Evolutionary conservation across 2,113 vertebrate species (phyloP).

Genomic region (Asarcornis scutulata): DNA sequence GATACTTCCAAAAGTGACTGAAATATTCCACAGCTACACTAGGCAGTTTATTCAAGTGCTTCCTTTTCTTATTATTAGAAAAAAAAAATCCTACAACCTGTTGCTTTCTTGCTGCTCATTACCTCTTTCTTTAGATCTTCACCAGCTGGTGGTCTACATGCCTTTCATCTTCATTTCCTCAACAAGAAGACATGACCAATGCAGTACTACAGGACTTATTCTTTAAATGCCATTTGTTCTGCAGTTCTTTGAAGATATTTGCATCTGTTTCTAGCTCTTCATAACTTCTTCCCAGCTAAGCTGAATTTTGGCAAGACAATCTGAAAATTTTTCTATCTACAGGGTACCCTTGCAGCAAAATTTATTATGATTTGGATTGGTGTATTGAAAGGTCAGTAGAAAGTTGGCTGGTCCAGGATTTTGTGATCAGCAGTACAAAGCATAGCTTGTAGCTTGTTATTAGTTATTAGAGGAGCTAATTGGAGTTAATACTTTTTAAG

Average conservation of each 20-base stretch:
- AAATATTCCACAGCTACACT: neutral
- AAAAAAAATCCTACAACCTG: neutral
- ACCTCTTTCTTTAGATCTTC: neutral
- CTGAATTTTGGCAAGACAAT: neutral
- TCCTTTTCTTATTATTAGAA: neutral
- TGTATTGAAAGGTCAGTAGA: neutral
- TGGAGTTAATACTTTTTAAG: neutral
- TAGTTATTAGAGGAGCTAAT: neutral
- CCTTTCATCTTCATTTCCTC: neutral
- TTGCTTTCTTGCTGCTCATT: neutral
- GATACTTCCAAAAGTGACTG: neutral
- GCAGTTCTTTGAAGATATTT: neutral
- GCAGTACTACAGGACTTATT: neutral
- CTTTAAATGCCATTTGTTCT: neutral
- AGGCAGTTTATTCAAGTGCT: neutral
- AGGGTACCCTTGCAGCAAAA: neutral
- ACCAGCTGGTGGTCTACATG: neutral
- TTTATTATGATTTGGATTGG: neutral
- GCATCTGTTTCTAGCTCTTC: neutral
- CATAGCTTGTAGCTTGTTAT: neutral
- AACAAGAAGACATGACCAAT: neutral
- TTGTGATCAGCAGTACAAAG: neutral
- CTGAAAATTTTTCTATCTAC: neutral
- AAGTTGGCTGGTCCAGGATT: neutral
- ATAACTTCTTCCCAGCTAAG: neutral